Base-by-base conservation (phyloP, 1,140 invertebrate species). In the Arctopsyche grandis region DNA sequence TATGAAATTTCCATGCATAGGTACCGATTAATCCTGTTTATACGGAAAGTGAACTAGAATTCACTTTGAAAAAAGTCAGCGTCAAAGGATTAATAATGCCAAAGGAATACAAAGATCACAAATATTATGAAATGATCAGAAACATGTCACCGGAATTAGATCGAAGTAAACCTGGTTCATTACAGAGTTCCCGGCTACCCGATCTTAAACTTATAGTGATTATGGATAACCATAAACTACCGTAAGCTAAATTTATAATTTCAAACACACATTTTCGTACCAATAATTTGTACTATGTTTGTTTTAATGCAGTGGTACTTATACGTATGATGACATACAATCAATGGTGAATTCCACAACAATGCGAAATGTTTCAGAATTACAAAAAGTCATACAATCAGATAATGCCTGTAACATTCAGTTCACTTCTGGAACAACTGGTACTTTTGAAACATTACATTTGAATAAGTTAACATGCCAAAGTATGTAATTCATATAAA, bases 11-110 rank as follows among this genome's bases (percentile, higher is more conserved):
- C 10, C 7, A 60, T n/a, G n/a, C n/a, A n/a, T 79, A 94, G 93
- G 93, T 96, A 7, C 92, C 93, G 63, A 91, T 98, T 7, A 99
- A 99, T 87, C 96, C 97, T 0, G 89, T 91, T 0, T 98, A 95
- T 84, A 91, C 94, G 84, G 88, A 90, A 9, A 83, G 87, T 12
- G 97, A 99, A 85, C 78, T 98, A 0, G 90, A 92, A 73, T 97
- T 94, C 84, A 93, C 93, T 63, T 84, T 99, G 3, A 91, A 94
- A 9, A 96, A 96, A 87, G 94, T 95, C 12, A 88, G 89, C 10
- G 86, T 93, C 0, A 96, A 93, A 84, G 92, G 92, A 0, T 84
- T 98, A 0, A 84, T 98, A 4, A 89, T 92, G 0, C 90, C 92
- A 0, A 91, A 93, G 21, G 86, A 83, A 4, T 93, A 93, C 79